Conservation (phyloP, 2,888 invertebrate species). For the Palloptera scutellata region DNA sequence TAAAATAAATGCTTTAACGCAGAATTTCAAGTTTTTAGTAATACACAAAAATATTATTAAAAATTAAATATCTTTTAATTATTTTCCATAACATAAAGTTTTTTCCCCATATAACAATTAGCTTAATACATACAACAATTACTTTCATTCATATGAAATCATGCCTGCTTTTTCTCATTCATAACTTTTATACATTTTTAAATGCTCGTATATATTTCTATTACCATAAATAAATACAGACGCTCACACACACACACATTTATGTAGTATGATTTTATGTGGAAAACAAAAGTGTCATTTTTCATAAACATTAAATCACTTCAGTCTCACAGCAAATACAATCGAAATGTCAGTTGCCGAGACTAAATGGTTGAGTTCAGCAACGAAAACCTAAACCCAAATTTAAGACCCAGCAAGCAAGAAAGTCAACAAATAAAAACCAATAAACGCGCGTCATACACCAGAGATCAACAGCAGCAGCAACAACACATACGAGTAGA, state of each 20-base stretch:
- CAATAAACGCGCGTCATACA: neutral
- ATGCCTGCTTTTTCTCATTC: constrained; percentile 7
- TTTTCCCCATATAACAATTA: neutral
- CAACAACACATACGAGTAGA: neutral
- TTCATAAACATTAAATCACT: constrained; percentile 16
- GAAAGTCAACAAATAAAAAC: neutral
- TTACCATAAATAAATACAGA: too few relatives aligned
- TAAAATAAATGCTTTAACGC: neutral
- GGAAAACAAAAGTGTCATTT: constrained; percentile 24
- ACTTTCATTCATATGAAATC: neutral
- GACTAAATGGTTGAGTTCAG: neutral
- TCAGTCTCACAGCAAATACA: constrained; percentile 14
- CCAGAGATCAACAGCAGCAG: neutral
- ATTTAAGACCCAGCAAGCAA: neutral
- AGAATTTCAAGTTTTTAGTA: neutral
- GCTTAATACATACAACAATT: neutral
- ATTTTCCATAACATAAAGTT: neutral
- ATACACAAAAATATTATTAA: neutral
- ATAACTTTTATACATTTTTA: too few relatives aligned
- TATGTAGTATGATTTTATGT: constrained; percentile 12
- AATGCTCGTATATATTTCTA: too few relatives aligned
- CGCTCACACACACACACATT: neutral
- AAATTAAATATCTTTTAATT: constrained; percentile 4
- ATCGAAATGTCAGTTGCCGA: constrained; percentile 7
- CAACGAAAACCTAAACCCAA: neutral